A percentile compares a stretch with the other conserved stretches of the same genome.
phyloP scores from a whole-genome alignment of 2,113 vertebrate genomes.

The Nipponia nippon region DNA sequence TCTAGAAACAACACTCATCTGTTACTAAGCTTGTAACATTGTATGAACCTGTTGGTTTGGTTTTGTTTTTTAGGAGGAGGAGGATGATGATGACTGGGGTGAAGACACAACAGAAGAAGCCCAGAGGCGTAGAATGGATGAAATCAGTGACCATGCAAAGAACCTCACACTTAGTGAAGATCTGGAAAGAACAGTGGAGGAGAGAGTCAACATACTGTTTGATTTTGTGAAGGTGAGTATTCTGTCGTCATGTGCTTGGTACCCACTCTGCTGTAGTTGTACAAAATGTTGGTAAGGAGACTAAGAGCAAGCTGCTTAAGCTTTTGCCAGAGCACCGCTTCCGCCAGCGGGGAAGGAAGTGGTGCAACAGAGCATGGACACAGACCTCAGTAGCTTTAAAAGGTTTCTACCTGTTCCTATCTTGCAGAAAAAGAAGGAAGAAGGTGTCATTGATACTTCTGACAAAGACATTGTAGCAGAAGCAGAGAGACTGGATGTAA shows the following conservation, averaged over 20 bases:
- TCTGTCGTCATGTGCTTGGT: not conserved
- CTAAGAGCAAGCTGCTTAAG: not conserved
- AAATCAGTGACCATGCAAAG: slow-evolving; percentile 96
- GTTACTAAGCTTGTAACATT: not conserved
- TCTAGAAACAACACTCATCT: fast-evolving
- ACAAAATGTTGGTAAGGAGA: not conserved
- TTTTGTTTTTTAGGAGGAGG: slow-evolving; percentile 75
- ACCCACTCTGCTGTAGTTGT: not conserved
- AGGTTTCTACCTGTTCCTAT: fast-evolving
- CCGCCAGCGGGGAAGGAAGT: fast-evolving
- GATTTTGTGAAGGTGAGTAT: slow-evolving; percentile 91
- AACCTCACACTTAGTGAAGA: slow-evolving; percentile 94
- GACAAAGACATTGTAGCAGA: slow-evolving; percentile 96
- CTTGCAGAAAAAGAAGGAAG: slow-evolving; percentile 91
- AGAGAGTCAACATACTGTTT: slow-evolving; percentile 94
- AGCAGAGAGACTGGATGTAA: slow-evolving; percentile 96
- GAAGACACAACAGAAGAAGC: slow-evolving; percentile 98
- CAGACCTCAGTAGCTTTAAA: not conserved
- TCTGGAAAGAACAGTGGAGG: slow-evolving; percentile 90
- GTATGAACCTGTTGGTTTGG: not conserved
- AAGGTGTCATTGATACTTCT: slow-evolving; percentile 83
- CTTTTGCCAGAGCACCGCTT: not conserved
- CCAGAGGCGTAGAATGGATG: slow-evolving; percentile 93
- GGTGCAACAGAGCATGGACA: fast-evolving
- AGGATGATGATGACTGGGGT: slow-evolving; percentile 96